Base-by-base conservation (phyloP, 2,888 invertebrate species). In the Panorpa germanica region DNA sequence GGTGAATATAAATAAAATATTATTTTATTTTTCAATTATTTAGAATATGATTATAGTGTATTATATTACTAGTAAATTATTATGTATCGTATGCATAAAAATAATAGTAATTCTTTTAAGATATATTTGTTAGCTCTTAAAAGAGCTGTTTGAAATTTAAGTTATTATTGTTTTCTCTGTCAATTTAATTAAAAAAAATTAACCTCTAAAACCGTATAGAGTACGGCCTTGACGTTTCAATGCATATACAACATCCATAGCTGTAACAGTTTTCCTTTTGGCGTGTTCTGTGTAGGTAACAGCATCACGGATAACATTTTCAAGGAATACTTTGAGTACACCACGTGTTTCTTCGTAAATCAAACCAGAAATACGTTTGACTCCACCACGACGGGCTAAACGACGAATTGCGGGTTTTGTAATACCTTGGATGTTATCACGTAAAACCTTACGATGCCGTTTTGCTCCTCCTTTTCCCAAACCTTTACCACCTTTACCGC, bases 201-300 rank as follows among this genome's bases (percentile, higher is more conserved):
- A 70, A 38, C 75, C 75, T 27, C 76, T 75, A 44, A 78, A 82
- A 33, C 82, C 81, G 52, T 82, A 82, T 8, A 83, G 52, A 35
- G 81, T 82, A 40, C 78, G 63, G 4, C 80, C 78, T 54, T 82
- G 81, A 28, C 80, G 59, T 48, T 83, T 82, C 44, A 82, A 51
- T n/a, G 80, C 80, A 45, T 82, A 85, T 27, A 83, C 80, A 8
- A 85, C 76, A 41, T 83, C 82, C 82, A 83, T 82, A 10, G 81
- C 80, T 0, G 81, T 83, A 25, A 83, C 82, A 2, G 82, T 85
- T 57, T 85, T 85, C 41, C 82, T 61, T 53, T 83, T 85, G 19
- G 82, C 82, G 47, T 85, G 81, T 46, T 83, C 81, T 1, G 81
- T 82, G 52, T 81, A 82, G 4, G 78, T 81, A 29, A 81, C 80